phyloP scores from a whole-genome alignment of 37 sponge, comb jelly and placozoan genomes.

The Oscarella lobularis region DNA sequence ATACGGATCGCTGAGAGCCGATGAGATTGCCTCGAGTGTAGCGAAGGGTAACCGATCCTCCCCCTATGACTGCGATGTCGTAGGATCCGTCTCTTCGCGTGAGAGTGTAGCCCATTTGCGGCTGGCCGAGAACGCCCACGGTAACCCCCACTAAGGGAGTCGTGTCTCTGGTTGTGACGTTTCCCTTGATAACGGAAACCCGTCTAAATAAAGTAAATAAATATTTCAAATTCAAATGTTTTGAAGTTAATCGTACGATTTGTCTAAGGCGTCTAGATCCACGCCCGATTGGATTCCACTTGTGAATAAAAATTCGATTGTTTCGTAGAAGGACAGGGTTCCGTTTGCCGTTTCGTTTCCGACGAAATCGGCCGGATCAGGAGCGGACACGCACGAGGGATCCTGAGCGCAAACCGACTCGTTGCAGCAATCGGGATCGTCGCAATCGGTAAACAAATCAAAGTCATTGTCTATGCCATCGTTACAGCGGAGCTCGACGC shows the following conservation, averaged over 20 bases:
- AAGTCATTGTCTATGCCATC: background rate
- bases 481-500: background rate
- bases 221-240: background rate
- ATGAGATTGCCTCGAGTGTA: background rate
- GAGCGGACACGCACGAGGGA: background rate
- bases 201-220: background rate
- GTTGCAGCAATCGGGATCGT: constrained; percentile 1
- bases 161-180: background rate
- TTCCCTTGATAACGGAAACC: background rate
- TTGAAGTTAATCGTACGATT: background rate
- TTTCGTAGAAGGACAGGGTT: background rate
- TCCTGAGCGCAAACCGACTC: background rate
- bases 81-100: background rate
- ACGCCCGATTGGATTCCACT: background rate
- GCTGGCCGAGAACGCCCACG: background rate
- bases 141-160: background rate
- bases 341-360: background rate
- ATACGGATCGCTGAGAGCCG: background rate
- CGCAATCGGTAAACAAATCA: background rate
- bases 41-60: background rate
- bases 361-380: background rate
- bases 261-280: background rate
- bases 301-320: constrained; percentile 1
- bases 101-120: background rate
- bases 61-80: background rate